Evolutionary conservation across 2,797 vertebrate species (phyloP).

Genomic region (Bryconaethiops microstoma): DNA sequence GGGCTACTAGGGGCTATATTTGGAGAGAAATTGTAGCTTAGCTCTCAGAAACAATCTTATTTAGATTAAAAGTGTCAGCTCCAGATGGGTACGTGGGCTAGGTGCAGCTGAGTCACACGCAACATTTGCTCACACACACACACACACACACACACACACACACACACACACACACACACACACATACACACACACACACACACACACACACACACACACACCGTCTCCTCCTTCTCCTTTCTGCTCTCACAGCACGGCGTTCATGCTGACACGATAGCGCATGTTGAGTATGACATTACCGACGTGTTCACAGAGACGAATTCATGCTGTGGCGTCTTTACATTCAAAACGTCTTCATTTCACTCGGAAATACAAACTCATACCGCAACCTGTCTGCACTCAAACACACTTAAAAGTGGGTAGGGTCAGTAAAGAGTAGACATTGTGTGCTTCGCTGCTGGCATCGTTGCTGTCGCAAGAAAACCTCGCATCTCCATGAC

Average conservation of each 20-base stretch:
- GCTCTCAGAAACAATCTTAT: slow-evolving; percentile 60
- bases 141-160: slow-evolving; percentile 27
- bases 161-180: background rate
- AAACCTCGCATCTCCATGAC: background rate
- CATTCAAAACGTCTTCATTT: slow-evolving; percentile 15
- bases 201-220: slow-evolving; percentile 5
- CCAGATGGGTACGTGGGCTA: slow-evolving; percentile 62
- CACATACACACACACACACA: slow-evolving; percentile 17
- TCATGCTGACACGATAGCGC: slow-evolving; percentile 5
- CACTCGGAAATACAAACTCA: background rate
- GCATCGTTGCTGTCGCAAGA: background rate
- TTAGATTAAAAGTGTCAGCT: slow-evolving; percentile 58
- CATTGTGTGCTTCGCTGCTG: slow-evolving; percentile 36
- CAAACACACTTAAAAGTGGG: slow-evolving; percentile 58
- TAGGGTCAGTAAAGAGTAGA: slow-evolving; percentile 32
- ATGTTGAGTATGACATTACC: slow-evolving; percentile 16
- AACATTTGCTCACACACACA: slow-evolving; percentile 24
- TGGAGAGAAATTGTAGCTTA: slow-evolving; percentile 62
- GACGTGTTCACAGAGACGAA: background rate
- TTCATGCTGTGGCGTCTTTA: slow-evolving; percentile 25
- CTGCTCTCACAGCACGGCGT: slow-evolving; percentile 7
- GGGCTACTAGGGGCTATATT: slow-evolving; percentile 57
- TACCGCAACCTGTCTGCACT: background rate
- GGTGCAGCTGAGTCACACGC: slow-evolving; percentile 58
- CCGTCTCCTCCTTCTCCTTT: background rate